phyloP scores from a whole-genome alignment of 1,140 invertebrate genomes.

The Aporrectodea caliginosa region DNA sequence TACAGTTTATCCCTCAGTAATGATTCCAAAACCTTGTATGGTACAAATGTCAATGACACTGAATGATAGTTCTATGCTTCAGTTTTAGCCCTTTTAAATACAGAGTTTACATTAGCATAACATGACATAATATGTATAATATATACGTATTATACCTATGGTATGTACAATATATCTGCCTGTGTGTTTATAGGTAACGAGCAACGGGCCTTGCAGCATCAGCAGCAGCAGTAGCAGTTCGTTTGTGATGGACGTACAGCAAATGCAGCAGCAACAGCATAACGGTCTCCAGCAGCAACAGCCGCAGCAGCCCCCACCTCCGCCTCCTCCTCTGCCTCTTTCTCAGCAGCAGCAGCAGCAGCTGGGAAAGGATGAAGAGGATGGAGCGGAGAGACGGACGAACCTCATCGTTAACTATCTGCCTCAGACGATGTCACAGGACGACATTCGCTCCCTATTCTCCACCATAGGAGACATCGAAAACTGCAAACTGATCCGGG shows the following conservation, averaged over 20 bases:
- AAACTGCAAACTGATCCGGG: conserved; percentile 92
- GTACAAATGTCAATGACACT: no score
- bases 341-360: background rate
- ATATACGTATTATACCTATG: no score
- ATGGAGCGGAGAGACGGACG: conserved; percentile 60
- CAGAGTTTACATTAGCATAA: no score
- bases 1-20: no score
- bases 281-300: background rate
- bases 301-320: background rate
- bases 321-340: no score
- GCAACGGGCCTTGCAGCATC: background rate
- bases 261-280: background rate
- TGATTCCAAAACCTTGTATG: no score
- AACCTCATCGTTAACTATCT: conserved; percentile 98
- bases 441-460: conserved; percentile 90
- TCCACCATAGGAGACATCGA: conserved; percentile 94
- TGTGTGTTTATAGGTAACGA: background rate
- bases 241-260: background rate
- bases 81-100: no score
- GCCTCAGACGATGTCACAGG: conserved; percentile 96
- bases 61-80: no score
- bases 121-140: no score
- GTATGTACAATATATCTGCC: no score
- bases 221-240: background rate
- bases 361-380: background rate